Evolutionary conservation across 2,888 invertebrate species (phyloP).

Genomic region (Polyommatus icarus): DNA sequence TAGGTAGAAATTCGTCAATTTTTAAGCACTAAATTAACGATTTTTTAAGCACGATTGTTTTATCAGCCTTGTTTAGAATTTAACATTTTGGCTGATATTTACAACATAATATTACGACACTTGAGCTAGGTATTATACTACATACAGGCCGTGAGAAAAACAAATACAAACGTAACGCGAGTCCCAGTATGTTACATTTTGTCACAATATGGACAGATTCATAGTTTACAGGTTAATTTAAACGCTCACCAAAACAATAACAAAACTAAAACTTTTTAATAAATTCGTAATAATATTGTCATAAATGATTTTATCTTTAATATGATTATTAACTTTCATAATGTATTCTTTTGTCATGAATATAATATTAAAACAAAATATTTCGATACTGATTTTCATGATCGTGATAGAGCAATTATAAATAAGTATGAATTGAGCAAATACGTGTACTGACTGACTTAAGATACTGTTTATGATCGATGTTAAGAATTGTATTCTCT

Average conservation of each 20-base stretch:
- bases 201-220: slow-evolving; percentile 73
- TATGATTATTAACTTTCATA: not conserved
- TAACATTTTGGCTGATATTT: not conserved
- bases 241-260: slow-evolving; percentile 48
- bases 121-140: not conserved
- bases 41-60: not conserved
- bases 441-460: not conserved
- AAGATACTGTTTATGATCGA: not conserved
- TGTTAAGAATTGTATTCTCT: not conserved
- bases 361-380: too few species aligned
- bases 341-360: not conserved
- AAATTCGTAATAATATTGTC: not conserved
- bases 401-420: not conserved
- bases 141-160: not conserved
- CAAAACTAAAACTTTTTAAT: not conserved
- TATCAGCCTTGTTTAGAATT: not conserved
- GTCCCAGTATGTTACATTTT: slow-evolving; percentile 60
- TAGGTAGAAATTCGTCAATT: not conserved
- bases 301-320: not conserved
- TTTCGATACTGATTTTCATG: too few species aligned
- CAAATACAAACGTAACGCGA: slow-evolving; percentile 24
- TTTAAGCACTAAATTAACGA: not conserved
- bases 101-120: not conserved
- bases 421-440: not conserved
- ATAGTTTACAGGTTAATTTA: slow-evolving; percentile 47